Conservation (phyloP, 2,888 invertebrate species). For the Aporophyla lueneburgensis region DNA sequence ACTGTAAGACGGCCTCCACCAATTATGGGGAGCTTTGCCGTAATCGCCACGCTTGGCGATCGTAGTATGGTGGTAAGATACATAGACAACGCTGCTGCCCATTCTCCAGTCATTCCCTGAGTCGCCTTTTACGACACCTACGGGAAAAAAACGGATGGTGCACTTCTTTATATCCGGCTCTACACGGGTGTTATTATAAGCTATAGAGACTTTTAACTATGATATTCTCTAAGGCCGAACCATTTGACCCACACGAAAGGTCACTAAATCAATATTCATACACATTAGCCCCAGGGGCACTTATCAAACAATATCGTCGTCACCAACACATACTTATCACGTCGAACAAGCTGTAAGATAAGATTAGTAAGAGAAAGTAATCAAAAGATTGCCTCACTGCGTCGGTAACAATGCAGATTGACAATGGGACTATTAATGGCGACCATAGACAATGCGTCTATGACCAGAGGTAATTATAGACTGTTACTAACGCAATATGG, state of each 20-base stretch:
- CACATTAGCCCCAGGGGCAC: neutral
- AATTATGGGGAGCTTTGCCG: too few relatives aligned
- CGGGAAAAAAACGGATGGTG: too few relatives aligned
- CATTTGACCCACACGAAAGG: slow-evolving; percentile 2
- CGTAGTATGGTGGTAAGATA: too few relatives aligned
- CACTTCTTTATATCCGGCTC: too few relatives aligned
- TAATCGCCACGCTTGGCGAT: too few relatives aligned
- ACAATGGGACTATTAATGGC: slow-evolving; percentile 63
- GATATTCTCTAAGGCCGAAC: neutral
- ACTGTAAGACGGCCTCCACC: too few relatives aligned
- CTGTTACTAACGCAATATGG: slow-evolving; percentile 25
- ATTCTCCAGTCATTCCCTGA: too few relatives aligned
- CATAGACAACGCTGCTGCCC: too few relatives aligned
- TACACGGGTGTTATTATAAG: too few relatives aligned
- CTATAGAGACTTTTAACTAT: neutral
- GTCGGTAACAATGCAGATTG: slow-evolving; percentile 52
- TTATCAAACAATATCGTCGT: slow-evolving; percentile 6
- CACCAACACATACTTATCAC: slow-evolving; percentile 26
- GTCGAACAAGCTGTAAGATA: slow-evolving; percentile 20
- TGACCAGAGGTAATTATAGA: slow-evolving; percentile 44
- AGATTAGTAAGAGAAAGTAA: slow-evolving; percentile 58
- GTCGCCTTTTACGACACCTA: too few relatives aligned
- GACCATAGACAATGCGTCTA: slow-evolving; percentile 58
- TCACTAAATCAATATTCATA: neutral
- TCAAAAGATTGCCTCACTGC: slow-evolving; percentile 36